phyloP scores from a whole-genome alignment of 2,113 vertebrate genomes.

The Nothocercus nigrocapillus region DNA sequence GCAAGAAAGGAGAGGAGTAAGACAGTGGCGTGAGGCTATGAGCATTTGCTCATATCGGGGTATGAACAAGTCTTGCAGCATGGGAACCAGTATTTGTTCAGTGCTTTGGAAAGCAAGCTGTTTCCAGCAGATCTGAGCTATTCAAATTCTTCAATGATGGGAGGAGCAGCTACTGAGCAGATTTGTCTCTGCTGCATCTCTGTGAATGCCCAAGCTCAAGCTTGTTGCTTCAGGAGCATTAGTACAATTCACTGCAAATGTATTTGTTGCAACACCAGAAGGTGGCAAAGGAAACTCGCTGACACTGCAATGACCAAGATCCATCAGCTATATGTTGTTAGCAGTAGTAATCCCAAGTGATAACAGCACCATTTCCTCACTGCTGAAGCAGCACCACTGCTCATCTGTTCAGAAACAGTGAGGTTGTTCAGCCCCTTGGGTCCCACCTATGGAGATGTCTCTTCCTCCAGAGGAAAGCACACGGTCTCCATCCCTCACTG shows the following conservation, averaged over 20 bases:
- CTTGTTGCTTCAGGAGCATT: neutral
- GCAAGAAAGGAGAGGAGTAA: neutral
- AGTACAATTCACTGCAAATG: neutral
- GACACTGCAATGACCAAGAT: neutral
- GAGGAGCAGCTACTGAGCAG: neutral
- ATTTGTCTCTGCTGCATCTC: neutral
- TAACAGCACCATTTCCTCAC: fast-evolving
- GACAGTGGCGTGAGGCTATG: neutral
- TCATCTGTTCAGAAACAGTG: neutral
- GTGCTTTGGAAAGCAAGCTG: neutral
- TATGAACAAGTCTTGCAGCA: neutral
- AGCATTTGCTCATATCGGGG: fast-evolving
- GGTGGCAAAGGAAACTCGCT: neutral
- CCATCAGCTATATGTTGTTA: neutral
- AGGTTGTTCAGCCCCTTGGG: fast-evolving
- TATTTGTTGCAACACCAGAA: neutral
- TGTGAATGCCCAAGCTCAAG: neutral
- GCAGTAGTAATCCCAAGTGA: neutral
- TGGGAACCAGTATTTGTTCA: neutral
- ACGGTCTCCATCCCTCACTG: neutral
- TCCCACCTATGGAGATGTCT: neutral
- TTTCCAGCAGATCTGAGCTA: neutral
- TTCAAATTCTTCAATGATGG: fast-evolving
- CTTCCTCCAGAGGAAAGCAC: neutral
- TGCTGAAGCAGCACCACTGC: neutral